Conservation (phyloP, 2,797 vertebrate genomes). For the Danio jaintianensis region DNA sequence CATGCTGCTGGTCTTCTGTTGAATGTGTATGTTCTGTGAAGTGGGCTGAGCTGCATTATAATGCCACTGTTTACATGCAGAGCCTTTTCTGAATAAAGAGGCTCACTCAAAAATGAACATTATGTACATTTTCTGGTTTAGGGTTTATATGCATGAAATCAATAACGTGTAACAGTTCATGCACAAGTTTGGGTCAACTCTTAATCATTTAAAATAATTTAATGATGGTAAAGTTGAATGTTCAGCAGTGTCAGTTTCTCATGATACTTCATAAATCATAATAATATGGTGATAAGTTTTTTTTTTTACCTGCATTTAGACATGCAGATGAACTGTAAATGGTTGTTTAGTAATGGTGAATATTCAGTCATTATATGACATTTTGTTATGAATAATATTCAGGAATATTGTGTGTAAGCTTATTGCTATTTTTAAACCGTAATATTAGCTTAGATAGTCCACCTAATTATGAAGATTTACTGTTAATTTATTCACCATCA, state of each 20-base stretch:
- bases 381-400: not conserved
- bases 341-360: not conserved
- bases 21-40: conserved; percentile 18
- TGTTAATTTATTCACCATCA: too few species aligned
- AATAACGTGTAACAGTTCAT: not conserved
- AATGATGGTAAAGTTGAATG: not conserved
- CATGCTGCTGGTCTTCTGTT: conserved; percentile 5
- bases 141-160: not conserved
- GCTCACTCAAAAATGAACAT: not conserved
- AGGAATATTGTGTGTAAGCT: not conserved
- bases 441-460: not conserved
- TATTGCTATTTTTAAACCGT: not conserved
- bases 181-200: not conserved
- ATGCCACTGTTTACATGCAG: not conserved
- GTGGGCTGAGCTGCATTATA: not conserved
- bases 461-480: too few species aligned
- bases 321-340: not conserved
- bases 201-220: not conserved
- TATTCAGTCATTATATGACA: not conserved
- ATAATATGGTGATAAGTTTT: not conserved
- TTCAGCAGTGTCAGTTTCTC: not conserved
- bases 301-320: not conserved
- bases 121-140: not conserved
- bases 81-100: conserved; percentile 4
- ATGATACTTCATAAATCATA: not conserved